A percentile compares a stretch with the other conserved stretches of the same genome.
Conservation (phyloP, 2,113 vertebrate genomes). For the Pygoscelis antarcticus region DNA sequence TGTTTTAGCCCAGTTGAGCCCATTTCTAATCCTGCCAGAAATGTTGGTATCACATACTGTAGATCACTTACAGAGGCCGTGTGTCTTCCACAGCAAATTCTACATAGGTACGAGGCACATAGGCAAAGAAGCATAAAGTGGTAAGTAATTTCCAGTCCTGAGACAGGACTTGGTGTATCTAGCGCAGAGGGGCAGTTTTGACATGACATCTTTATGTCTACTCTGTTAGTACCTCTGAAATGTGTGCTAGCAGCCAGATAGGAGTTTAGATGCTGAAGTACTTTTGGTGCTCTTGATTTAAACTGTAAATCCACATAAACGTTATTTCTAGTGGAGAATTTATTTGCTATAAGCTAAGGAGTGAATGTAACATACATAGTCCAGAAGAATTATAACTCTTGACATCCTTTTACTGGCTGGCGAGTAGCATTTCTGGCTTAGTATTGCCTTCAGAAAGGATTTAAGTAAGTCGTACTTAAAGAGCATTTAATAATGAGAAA, state of each 20-base stretch:
- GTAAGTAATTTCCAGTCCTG: neutral
- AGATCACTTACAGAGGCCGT: rapidly evolving
- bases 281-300: neutral
- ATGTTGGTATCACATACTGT: neutral
- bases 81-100: neutral
- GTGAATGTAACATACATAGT: neutral
- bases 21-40: neutral
- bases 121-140: neutral
- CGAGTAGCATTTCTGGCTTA: neutral
- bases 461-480: neutral
- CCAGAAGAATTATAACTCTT: slow-evolving; percentile 8
- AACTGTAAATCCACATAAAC: neutral
- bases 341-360: neutral
- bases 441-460: neutral
- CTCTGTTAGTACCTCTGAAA: neutral
- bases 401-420: neutral
- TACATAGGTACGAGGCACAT: neutral
- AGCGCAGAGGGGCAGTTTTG: neutral
- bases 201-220: neutral
- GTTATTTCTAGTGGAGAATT: neutral
- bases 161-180: neutral
- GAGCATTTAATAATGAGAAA: neutral
- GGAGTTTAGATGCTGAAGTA: neutral
- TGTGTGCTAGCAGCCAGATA: neutral
- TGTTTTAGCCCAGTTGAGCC: neutral